phyloP scores from a whole-genome alignment of 1,140 invertebrate species.

The Leptopilina clavipes region DNA sequence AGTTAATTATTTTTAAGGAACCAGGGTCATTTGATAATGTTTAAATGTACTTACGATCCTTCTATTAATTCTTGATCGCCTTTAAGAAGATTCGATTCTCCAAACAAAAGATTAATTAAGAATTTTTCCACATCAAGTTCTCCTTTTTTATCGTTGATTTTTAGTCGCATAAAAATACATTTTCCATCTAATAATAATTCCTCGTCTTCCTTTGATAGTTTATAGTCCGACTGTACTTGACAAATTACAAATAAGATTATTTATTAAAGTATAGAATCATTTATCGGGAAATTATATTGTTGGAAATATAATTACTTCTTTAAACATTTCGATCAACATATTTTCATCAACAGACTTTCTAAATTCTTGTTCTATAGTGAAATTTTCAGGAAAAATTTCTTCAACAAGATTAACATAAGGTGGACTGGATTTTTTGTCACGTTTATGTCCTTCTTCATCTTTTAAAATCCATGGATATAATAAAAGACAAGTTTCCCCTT shows the following conservation, averaged over 20 bases:
- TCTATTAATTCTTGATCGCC: slow-evolving; percentile 53
- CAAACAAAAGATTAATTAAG: slow-evolving; percentile 64
- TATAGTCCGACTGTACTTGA: slow-evolving; percentile 58
- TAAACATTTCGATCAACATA: slow-evolving; percentile 60
- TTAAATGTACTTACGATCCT: slow-evolving; percentile 60
- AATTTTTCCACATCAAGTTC: slow-evolving; percentile 65
- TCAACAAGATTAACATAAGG: slow-evolving; percentile 68
- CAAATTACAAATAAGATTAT: not conserved
- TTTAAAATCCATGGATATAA: slow-evolving; percentile 72
- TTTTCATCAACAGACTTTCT: slow-evolving; percentile 64
- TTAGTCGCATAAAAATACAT: slow-evolving; percentile 67
- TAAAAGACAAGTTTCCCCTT: slow-evolving; percentile 65
- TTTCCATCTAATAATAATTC: slow-evolving; percentile 67
- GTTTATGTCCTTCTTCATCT: slow-evolving; percentile 69
- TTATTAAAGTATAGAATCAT: not conserved
- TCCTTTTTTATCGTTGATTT: slow-evolving; percentile 55
- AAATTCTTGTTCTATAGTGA: slow-evolving; percentile 64
- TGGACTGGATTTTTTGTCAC: slow-evolving; percentile 67
- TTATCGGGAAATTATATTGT: not conserved
- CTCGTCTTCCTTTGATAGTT: slow-evolving; percentile 58
- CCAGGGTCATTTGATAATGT: slow-evolving; percentile 11
- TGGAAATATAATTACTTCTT: slow-evolving; percentile 59
- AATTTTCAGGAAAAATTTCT: slow-evolving; percentile 65
- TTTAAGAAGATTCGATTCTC: slow-evolving; percentile 58
- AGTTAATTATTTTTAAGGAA: slow-evolving; percentile 36